Percentiles rank a stretch among this genome's conserved stretches.
Conservation (phyloP, 2,113 vertebrate species). For the Ochotona princeps region DNA sequence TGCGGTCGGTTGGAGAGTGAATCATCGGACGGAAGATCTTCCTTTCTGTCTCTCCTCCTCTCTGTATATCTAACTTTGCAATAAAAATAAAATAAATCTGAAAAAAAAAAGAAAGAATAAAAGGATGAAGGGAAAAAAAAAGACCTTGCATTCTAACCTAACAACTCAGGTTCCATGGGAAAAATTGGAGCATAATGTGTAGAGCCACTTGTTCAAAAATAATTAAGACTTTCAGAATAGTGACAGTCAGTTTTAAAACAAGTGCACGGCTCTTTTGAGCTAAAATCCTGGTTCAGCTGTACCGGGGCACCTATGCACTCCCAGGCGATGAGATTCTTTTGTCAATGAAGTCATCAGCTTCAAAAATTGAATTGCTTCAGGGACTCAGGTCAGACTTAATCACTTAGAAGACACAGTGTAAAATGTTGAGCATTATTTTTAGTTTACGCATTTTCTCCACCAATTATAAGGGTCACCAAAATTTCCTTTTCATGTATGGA, state of each 20-base stretch:
- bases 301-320: background rate
- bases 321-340: background rate
- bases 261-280: background rate
- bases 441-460: background rate
- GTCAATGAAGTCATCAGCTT: background rate
- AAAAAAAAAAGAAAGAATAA: background rate
- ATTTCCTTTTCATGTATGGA: background rate
- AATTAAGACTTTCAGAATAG: background rate
- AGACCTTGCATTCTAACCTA: background rate
- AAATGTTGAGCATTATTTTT: background rate
- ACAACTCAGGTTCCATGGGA: background rate
- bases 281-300: rapidly evolving
- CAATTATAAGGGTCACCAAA: background rate
- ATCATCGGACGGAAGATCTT: too few species aligned
- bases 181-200: background rate
- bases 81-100: too few species aligned
- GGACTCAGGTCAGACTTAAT: background rate
- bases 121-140: background rate
- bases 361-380: background rate
- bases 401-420: background rate
- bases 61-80: too few species aligned
- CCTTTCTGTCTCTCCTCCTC: too few species aligned
- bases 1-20: too few species aligned
- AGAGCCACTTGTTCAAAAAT: background rate
- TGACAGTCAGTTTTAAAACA: background rate